Base-by-base conservation (phyloP, 2,797 vertebrate species). In the Platyrinchus mystaceus region DNA sequence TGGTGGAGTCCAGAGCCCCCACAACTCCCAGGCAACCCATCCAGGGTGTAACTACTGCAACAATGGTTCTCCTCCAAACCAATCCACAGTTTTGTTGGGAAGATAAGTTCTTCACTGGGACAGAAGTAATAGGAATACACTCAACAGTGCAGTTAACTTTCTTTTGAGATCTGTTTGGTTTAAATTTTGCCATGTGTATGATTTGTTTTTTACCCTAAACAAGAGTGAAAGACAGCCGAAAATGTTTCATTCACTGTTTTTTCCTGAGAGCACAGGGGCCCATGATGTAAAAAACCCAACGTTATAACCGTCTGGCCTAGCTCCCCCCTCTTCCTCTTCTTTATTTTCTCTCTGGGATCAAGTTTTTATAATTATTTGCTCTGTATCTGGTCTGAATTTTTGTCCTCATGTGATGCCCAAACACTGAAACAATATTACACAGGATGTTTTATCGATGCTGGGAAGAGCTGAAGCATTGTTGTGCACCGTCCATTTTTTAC, bases 201-300 rank as follows among this genome's bases (percentile, higher is more conserved):
- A 81, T 15, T 19, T 41, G 21, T 5, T 69, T 52, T 60, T 47
- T 68, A 78, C n/a, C 9, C 14, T 63, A 76, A 46, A 68, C 0
- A n/a, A 70, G 22, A 66, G 10, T 21, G 22, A 79, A 79, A 69
- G 14, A 34, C 24, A 60, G 21, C 5, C 14, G 17, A 71, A 84
- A 66, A 47, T 12, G 4, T 73, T 69, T 50, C 23, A 37, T 27
- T 77, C 36, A 66, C 10, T 36, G 5, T 23, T 55, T 34, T 53
- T 71, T 69, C 32, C 59, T 24, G 24, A 60, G 36, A 87, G 64
- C 27, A 18, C 32, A 41, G 43, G 22, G 46, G 46, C 7, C 27
- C 34, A 7, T 0, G 1, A 44, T 7, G 3, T 27, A 46, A 60
- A 75, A 86, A 44, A 16, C 8, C 0, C 10, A 7, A 22, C 10